phyloP scores from a whole-genome alignment of 2,888 invertebrate genomes.

The Drosophila subquinaria region DNA sequence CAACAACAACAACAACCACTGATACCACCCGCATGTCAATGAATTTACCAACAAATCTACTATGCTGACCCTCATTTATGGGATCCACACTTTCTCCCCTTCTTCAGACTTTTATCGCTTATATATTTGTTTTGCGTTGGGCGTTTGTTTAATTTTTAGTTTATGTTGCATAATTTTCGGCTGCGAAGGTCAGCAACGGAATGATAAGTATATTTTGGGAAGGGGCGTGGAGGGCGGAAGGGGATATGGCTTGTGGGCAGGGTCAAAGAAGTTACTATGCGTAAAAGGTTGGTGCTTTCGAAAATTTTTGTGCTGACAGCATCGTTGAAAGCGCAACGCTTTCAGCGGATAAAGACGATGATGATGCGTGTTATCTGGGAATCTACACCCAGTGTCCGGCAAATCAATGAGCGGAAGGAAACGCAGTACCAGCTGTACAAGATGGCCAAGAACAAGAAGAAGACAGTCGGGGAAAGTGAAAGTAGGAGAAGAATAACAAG shows the following conservation, averaged over 20 bases:
- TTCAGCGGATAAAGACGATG: constrained; percentile 30
- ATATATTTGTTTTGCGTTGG: constrained; percentile 50
- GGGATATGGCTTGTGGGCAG: not conserved
- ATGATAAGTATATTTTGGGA: constrained; percentile 31
- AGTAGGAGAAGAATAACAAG: not conserved
- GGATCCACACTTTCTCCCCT: not conserved
- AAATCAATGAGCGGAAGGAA: constrained; percentile 54
- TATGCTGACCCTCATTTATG: constrained; percentile 4
- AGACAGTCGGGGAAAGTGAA: not conserved
- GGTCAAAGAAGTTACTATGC: constrained; percentile 2
- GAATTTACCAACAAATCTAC: constrained; percentile 27
- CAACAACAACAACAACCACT: constrained; percentile 3
- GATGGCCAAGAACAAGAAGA: not conserved
- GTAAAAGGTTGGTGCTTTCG: constrained; percentile 35
- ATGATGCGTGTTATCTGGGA: constrained; percentile 52
- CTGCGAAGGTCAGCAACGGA: constrained; percentile 40
- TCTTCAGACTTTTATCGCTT: constrained; percentile 5
- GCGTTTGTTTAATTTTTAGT: constrained; percentile 74
- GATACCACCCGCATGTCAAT: constrained; percentile 48
- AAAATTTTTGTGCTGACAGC: constrained; percentile 64
- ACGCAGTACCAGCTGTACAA: constrained; percentile 24
- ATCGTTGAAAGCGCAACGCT: constrained; percentile 47
- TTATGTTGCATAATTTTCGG: constrained; percentile 78
- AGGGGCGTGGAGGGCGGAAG: not conserved
- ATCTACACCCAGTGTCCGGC: constrained; percentile 20